Evolutionary conservation across 1,140 invertebrate species (phyloP).

Genomic region (Mya arenaria): DNA sequence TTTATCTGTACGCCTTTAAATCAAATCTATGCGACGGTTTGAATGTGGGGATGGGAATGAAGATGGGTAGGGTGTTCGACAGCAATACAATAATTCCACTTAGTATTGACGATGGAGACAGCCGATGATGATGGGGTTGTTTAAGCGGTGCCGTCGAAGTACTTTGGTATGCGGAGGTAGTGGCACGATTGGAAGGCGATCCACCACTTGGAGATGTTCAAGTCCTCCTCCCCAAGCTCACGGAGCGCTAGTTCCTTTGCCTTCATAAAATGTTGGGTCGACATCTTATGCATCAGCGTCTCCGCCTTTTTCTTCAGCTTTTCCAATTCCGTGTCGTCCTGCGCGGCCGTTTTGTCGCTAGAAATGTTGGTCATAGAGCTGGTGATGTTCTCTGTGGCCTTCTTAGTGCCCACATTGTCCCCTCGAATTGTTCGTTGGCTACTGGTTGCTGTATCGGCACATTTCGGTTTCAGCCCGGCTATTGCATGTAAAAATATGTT

Average conservation of each 20-base stretch:
- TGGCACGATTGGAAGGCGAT: conserved; percentile 59
- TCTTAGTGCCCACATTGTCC: conserved; percentile 33
- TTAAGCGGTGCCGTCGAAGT: no score
- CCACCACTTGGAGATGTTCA: conserved; percentile 68
- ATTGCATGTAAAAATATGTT: conserved; percentile 21
- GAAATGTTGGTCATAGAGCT: not conserved
- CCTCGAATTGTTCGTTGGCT: conserved; percentile 19
- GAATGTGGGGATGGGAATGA: no score
- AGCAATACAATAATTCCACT: no score
- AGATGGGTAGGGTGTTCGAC: no score
- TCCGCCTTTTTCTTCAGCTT: conserved; percentile 64
- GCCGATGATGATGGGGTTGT: no score
- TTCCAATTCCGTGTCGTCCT: conserved; percentile 69
- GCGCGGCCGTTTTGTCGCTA: conserved; percentile 10
- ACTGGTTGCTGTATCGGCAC: conserved; percentile 34
- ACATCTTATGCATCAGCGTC: conserved; percentile 66
- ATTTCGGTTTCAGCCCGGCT: conserved; percentile 36
- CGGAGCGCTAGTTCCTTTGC: conserved; percentile 65
- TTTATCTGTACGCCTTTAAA: no score
- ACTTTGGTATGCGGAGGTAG: conserved; percentile 61
- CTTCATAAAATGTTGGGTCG: conserved; percentile 63
- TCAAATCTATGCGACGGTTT: no score
- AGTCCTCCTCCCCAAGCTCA: conserved; percentile 69
- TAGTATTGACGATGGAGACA: no score
- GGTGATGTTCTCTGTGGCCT: conserved; percentile 46